phyloP scores from a whole-genome alignment of 1,140 invertebrate genomes.

The Orussus abietinus region DNA sequence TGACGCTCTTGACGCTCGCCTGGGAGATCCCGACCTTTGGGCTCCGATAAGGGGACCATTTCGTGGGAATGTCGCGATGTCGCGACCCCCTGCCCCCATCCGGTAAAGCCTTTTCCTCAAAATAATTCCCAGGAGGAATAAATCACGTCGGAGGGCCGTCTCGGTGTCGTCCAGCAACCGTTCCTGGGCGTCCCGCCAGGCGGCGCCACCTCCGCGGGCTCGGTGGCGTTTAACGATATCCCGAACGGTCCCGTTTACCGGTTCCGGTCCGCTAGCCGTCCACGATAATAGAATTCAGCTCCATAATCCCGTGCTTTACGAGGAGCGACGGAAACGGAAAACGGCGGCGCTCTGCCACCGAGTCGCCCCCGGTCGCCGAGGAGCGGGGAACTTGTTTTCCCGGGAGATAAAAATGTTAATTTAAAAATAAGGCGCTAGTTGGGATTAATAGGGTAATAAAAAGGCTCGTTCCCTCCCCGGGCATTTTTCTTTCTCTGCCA shows the following conservation, averaged over 20 bases:
- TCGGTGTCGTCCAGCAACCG: too few relatives aligned
- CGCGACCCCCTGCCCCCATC: too few relatives aligned
- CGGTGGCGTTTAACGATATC: conserved; percentile 29
- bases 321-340: conserved; percentile 27
- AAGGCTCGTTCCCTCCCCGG: conserved; percentile 30
- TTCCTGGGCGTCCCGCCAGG: too few relatives aligned
- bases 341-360: conserved; percentile 21
- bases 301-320: conserved; percentile 47
- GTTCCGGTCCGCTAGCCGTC: conserved; percentile 35
- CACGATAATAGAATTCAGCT: conserved; percentile 46
- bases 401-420: conserved; percentile 49
- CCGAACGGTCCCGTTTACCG: conserved; percentile 37
- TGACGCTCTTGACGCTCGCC: too few relatives aligned
- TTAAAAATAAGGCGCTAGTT: conserved; percentile 50
- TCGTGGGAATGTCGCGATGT: too few relatives aligned
- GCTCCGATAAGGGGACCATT: too few relatives aligned
- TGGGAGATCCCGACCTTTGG: too few relatives aligned
- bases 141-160: too few relatives aligned
- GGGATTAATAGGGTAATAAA: conserved; percentile 50
- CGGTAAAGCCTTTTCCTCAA: conserved; percentile 24
- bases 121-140: conserved; percentile 2
- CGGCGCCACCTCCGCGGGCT: neutral
- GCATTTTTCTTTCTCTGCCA: conserved; percentile 31
- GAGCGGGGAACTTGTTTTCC: conserved; percentile 38
- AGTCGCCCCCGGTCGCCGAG: too few relatives aligned